These are phyloP conservation scores for Rafetus swinhoei DNA, from an alignment of 2,113 vertebrate genomes.

Conservation along the genomic window DNA sequence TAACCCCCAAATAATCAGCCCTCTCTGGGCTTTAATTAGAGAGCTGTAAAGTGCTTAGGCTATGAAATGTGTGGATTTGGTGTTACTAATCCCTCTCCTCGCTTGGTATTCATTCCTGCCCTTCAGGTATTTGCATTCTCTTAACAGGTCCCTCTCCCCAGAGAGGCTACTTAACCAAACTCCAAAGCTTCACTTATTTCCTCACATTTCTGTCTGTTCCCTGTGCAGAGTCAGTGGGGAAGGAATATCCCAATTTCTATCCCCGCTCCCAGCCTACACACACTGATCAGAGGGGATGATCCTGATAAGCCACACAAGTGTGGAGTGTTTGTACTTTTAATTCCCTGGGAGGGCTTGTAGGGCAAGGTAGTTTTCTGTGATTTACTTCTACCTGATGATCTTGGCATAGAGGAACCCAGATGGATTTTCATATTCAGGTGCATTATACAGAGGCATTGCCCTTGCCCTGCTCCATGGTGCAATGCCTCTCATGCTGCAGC, in stretches of 20 bases:
- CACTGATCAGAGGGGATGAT: background rate
- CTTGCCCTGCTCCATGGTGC: background rate
- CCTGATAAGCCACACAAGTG: background rate
- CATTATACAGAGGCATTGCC: background rate
- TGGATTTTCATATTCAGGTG: background rate
- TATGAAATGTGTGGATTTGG: constrained; percentile 50
- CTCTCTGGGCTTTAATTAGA: constrained; percentile 43
- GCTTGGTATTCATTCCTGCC: constrained; percentile 33
- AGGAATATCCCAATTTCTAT: background rate
- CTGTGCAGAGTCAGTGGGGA: fast-evolving
- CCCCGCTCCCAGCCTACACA: background rate
- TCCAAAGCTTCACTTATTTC: background rate
- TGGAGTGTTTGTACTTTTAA: background rate
- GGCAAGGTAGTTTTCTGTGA: background rate
- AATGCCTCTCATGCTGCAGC: background rate
- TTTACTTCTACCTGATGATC: background rate
- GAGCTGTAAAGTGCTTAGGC: constrained; percentile 26
- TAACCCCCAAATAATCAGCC: background rate
- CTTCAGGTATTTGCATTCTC: constrained; percentile 1
- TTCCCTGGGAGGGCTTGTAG: background rate
- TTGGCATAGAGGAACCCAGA: background rate
- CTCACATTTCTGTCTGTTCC: background rate
- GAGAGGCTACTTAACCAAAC: constrained; percentile 39
- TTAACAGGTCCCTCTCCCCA: constrained; percentile 4
- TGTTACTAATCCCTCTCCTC: constrained; percentile 52